These are phyloP conservation scores for Tethya wilhelma DNA, from an alignment of 37 sponge, comb jelly and placozoan genomes.

Conservation along the genomic window DNA sequence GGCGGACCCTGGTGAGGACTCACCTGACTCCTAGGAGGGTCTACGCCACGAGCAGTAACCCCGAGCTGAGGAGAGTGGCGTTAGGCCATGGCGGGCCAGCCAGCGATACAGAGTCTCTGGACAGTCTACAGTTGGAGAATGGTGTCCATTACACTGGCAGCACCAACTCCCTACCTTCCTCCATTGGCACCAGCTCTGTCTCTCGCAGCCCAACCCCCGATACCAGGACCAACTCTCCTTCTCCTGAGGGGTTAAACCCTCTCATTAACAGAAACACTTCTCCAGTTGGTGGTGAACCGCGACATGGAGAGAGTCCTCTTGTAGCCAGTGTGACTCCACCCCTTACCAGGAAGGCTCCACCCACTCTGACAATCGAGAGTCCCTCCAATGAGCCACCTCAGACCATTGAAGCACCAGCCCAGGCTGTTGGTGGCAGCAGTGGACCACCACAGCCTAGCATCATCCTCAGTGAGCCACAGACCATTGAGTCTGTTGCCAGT, in stretches of 20 bases:
- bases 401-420: neutral
- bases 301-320: no score
- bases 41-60: constrained; percentile 13
- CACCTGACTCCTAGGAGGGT: constrained; percentile 14
- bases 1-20: neutral
- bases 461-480: neutral
- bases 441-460: neutral
- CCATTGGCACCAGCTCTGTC: neutral
- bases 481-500: neutral
- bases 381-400: neutral
- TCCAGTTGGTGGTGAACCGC: no score
- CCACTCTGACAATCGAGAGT: neutral
- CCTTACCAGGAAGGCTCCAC: no score
- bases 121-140: constrained; percentile 17
- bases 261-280: neutral
- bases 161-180: constrained; percentile 39
- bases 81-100: neutral
- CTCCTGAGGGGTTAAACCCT: neutral
- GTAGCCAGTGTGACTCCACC: no score
- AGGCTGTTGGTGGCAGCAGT: neutral
- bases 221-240: neutral
- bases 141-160: constrained; percentile 31
- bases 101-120: neutral
- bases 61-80: neutral
- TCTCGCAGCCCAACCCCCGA: neutral